Conservation (phyloP, 2,113 vertebrate species). For the Blennius ocellaris region DNA sequence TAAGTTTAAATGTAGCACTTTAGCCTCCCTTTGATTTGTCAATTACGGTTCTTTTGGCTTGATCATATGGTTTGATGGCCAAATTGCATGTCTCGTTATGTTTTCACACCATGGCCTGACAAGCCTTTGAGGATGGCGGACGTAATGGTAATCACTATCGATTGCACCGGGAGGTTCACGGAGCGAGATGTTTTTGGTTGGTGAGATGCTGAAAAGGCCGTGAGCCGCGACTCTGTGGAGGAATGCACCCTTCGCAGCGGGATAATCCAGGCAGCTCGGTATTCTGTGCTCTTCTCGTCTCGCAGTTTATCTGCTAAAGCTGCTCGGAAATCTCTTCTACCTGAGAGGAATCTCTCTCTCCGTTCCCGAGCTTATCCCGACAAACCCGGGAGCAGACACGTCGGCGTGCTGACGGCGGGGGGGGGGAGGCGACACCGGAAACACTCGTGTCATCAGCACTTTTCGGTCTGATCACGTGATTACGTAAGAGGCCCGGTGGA, state of each 20-base stretch:
- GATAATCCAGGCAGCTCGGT: slow-evolving; percentile 78
- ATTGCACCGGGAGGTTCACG: slow-evolving; percentile 68
- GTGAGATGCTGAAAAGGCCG: slow-evolving; percentile 60
- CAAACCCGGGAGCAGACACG: slow-evolving; percentile 62
- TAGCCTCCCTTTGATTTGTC: slow-evolving; percentile 85
- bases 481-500: slow-evolving; percentile 70
- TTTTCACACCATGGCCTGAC: slow-evolving; percentile 79
- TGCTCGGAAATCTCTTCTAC: slow-evolving; percentile 80
- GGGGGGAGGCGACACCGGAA: slow-evolving; percentile 52
- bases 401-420: slow-evolving; percentile 58
- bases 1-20: slow-evolving; percentile 79
- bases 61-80: slow-evolving; percentile 80
- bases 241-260: slow-evolving; percentile 68
- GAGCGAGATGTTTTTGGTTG: slow-evolving; percentile 53
- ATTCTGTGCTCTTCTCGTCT: slow-evolving; percentile 71
- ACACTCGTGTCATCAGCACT: slow-evolving; percentile 71
- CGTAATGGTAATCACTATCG: slow-evolving; percentile 73
- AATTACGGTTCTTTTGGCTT: slow-evolving; percentile 80
- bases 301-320: slow-evolving; percentile 81
- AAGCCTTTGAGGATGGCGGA: slow-evolving; percentile 81
- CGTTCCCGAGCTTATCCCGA: slow-evolving; percentile 74
- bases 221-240: slow-evolving; percentile 65
- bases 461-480: slow-evolving; percentile 73
- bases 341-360: slow-evolving; percentile 78
- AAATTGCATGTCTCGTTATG: slow-evolving; percentile 82